Conservation (phyloP, 1,140 invertebrate genomes). For the Drosophila jambulina region DNA sequence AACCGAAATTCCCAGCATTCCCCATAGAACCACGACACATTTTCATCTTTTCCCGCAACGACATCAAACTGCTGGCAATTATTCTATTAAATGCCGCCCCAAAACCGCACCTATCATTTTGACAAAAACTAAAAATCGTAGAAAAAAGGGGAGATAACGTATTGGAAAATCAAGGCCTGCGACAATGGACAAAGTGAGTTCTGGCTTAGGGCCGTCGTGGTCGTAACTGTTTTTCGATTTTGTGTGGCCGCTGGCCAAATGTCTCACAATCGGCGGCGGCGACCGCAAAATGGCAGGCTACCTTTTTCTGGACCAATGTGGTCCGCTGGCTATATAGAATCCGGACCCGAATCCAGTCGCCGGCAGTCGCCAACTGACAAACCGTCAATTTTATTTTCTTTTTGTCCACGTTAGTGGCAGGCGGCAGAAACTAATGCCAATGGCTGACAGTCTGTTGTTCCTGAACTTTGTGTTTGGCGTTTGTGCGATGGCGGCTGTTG, state of each 20-base stretch:
- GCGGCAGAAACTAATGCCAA: conserved; percentile 52
- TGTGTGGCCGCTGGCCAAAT: conserved; percentile 46
- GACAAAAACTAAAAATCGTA: not conserved
- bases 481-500: conserved; percentile 59
- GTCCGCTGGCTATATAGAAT: conserved; percentile 19
- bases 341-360: conserved; percentile 6
- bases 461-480: conserved; percentile 31
- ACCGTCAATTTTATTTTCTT: conserved; percentile 74
- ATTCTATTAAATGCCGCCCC: conserved; percentile 17
- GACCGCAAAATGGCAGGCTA: conserved; percentile 73
- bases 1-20: not conserved
- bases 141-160: conserved; percentile 12
- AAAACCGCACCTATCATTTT: conserved; percentile 19
- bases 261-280: conserved; percentile 60
- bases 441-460: conserved; percentile 57
- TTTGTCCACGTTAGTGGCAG: conserved; percentile 60
- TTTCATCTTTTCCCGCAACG: not conserved
- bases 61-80: conserved; percentile 21
- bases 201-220: conserved; percentile 51
- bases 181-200: conserved; percentile 38
- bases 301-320: conserved; percentile 54
- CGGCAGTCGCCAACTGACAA: conserved; percentile 14
- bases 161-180: conserved; percentile 68
- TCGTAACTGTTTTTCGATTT: conserved; percentile 53
- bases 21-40: not conserved